Base-by-base conservation (phyloP, 92 coral and sea anemone species). In the Parazoanthus swiftii region DNA sequence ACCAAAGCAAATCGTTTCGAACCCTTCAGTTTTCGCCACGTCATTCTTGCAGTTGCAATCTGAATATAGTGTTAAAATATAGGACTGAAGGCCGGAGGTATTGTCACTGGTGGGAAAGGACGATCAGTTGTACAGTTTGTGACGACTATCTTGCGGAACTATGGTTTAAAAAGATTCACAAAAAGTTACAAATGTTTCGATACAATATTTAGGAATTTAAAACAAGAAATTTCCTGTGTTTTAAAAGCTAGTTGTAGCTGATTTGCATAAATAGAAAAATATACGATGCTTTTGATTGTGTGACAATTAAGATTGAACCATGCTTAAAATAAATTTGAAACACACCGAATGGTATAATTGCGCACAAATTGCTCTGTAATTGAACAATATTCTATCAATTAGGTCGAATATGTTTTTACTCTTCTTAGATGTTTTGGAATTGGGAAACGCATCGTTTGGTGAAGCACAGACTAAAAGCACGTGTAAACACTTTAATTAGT, bases 241-340 rank as follows among this genome's bases (percentile, higher is more conserved):
- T 29, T 29, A 29, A 63, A 39, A 76, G 46, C 13, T 25, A 29
- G 46, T 18, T 42, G 25, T 4, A 37, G 20, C 20, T 15, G 23
- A 76, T 76, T 76, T 76, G 50, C 80, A 76, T 76, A 76, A 76
- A 39, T 11, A 37, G 80, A 54, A 39, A 76, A 76, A 14, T 7
- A 63, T 5, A 20, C 21, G 0, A 4, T 4, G n/a, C 14, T 39
- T 25, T 39, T 37, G 26, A 39, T 6, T 76, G 51, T 39, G 33
- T 76, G 33, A 38, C 51, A 76, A 37, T 39, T 25, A 74, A 37
- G 11, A 13, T 42, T 20, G 48, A 76, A 23, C 80, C 51, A 18
- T 18, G 46, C 14, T 37, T 11, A 42, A 8, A 33, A 39, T 39
- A 42, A 23, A 74, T 36, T 3, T 74, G 78, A 37, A 76, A 76